Evolutionary conservation across 2,888 invertebrate species (phyloP), one percentile per base, ranked within the genome.

Genomic region (Slavum lentiscoides): DNA sequence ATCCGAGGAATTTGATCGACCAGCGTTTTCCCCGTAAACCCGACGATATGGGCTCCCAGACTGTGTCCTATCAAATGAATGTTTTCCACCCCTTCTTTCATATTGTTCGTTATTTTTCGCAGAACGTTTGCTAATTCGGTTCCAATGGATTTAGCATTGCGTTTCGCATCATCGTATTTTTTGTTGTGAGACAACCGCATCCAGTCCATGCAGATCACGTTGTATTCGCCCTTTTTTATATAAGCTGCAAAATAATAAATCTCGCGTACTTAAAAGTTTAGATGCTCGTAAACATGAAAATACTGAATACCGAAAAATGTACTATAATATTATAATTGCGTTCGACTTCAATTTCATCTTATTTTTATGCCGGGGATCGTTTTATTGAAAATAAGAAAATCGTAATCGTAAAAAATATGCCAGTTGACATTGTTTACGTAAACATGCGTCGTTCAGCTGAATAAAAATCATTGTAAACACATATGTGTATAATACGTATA

Each of bases 151-250:
- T 69, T 69, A 3, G 55, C 49, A 17, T 61, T 69, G 0, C 8
- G 9, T 53, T 77, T 77, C 1, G 76, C 69, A 15, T 17, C 43
- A 1, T 30, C 37, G 37, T 77, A 77, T 0, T n/a, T 17, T 53
- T 1, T 43, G 21, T 77, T 37, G 6, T 17, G 23, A 61, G 69
- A 13, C 61, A 49, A 37, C 11, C 59, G 43, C 7, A 43, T 43
- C 69, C 69, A 77, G 39, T 77, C 69, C 49, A 77, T 69, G 59
- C 76, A 77, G 37, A 77, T 53, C 30, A 77, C 69, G 69, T 77
- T 77, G 61, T 21, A 69, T 9, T 7, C 0, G 8, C 37, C 53
- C 2, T 37, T n/a, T n/a, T 21, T 9, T 23, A 75, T 58, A 23
- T 75, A 75, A 2, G 75, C 75, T 75, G 74, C 6, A 70, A 70